Evolutionary conservation across 2,113 vertebrate genomes (phyloP), one percentile per base, ranked within the genome.

Genomic region (Melanocharis versteri): DNA sequence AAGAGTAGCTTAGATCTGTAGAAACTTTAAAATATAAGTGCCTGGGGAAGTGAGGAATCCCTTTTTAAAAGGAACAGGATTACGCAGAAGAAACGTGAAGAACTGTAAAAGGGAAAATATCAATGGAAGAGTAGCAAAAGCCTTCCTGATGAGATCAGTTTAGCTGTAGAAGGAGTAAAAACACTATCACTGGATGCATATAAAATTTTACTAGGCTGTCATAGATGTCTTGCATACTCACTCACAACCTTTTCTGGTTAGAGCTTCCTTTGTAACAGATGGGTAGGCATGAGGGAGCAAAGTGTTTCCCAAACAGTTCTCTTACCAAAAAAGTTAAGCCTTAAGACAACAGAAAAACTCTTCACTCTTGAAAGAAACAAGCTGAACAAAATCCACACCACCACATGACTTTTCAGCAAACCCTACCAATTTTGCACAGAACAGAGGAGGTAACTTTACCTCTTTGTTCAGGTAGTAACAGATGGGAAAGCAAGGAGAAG

Each of bases 401-500:
- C 16, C 37, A 51, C 26, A 11, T 5, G 44, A 62, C 15, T 73
- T 70, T 86, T 77, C 50, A 39, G 79, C 40, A 83, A 86, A 83
- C 13, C 0, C 4, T 56, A 89, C 53, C 18, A 18, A n/a, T 77
- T 86, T 35, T 90, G 37, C 82, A 69, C 23, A 35, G 53, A 86
- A 57, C 3, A 1, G 35, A 90, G 50, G 58, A 87, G 64, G 64
- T 77, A 83, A 83, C 73, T 92, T 68, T 78, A 95, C 85, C 76
- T 96, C 85, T 89, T 69, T 85, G 64, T 92, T 93, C 83, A 93
- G 92, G 87, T 94, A 83, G 51, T 28, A 86, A 84, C 78, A 92
- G 81, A 96, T 83, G 70, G 72, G 65, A 90, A 57, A 70, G 62
- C 65, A 21, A 42, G 39, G 40, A 94, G 71, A 30, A 89, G 62